Evolutionary conservation across 2,888 invertebrate species (phyloP).

Genomic region (Lissonota sp.): DNA sequence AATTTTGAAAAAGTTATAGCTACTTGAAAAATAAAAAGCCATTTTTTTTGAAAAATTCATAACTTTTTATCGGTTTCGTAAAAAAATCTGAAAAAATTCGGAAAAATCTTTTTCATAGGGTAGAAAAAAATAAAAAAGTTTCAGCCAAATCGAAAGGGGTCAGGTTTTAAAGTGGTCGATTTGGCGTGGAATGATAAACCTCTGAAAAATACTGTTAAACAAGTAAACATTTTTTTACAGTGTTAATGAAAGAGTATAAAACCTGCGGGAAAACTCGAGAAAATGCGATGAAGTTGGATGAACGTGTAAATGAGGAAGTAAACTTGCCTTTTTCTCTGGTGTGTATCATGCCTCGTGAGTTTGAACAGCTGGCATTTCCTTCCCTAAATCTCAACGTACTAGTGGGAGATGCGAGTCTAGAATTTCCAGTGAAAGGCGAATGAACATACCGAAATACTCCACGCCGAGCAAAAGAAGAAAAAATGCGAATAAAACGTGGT

Average conservation of each 20-base stretch:
- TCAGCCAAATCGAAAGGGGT: no score
- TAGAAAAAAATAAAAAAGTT: no score
- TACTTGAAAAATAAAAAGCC: no score
- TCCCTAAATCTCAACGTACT: background rate
- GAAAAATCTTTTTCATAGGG: no score
- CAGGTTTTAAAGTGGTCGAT: no score
- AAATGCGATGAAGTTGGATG: constrained; percentile 8
- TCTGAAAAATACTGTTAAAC: background rate
- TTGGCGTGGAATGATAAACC: background rate
- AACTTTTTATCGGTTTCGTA: no score
- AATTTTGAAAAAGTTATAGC: no score
- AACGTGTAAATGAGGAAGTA: constrained; percentile 41
- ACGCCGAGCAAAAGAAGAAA: constrained; percentile 20
- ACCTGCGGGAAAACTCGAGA: constrained; percentile 4
- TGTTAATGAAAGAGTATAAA: background rate
- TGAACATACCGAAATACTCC: constrained; percentile 7
- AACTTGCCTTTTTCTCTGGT: constrained; percentile 24
- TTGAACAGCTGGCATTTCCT: constrained; percentile 21
- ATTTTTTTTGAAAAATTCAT: no score
- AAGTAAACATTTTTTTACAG: background rate
- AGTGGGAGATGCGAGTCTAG: constrained; percentile 17
- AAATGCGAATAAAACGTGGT: constrained; percentile 38
- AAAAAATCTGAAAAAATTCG: no score
- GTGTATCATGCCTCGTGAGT: constrained; percentile 33
- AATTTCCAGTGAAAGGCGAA: constrained; percentile 34